These are phyloP conservation scores for Phrixothrix hirtus DNA, from an alignment of 2,888 invertebrate species.

Conservation along the genomic window DNA sequence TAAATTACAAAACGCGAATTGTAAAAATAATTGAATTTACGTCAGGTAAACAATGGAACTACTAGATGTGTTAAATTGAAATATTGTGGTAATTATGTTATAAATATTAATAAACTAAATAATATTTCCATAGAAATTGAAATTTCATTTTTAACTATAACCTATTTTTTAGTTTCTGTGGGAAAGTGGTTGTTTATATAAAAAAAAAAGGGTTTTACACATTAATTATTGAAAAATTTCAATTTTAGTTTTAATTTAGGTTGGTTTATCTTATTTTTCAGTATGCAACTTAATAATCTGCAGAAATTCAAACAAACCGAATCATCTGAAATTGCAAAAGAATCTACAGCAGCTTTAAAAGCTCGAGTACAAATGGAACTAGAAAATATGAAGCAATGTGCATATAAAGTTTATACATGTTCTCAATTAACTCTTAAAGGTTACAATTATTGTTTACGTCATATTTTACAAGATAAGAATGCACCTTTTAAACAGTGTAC, in stretches of 20 bases:
- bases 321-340: conserved; percentile 24
- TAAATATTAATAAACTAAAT: too few species aligned
- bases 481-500: conserved; percentile 86
- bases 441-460: conserved; percentile 77
- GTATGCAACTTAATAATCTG: conserved; percentile 33
- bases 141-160: too few species aligned
- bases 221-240: background rate
- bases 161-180: too few species aligned
- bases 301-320: conserved; percentile 18
- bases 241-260: background rate
- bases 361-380: conserved; percentile 66
- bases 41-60: too few species aligned
- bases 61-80: too few species aligned
- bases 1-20: too few species aligned
- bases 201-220: background rate
- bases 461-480: conserved; percentile 79
- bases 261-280: conserved; percentile 19
- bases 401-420: conserved; percentile 69
- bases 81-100: too few species aligned
- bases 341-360: conserved; percentile 45
- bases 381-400: conserved; percentile 64
- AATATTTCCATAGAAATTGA: too few species aligned
- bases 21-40: too few species aligned
- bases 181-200: too few species aligned
- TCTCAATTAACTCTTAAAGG: conserved; percentile 69